phyloP scores from a whole-genome alignment of 2,888 invertebrate genomes.

The Aphodius granarius region DNA sequence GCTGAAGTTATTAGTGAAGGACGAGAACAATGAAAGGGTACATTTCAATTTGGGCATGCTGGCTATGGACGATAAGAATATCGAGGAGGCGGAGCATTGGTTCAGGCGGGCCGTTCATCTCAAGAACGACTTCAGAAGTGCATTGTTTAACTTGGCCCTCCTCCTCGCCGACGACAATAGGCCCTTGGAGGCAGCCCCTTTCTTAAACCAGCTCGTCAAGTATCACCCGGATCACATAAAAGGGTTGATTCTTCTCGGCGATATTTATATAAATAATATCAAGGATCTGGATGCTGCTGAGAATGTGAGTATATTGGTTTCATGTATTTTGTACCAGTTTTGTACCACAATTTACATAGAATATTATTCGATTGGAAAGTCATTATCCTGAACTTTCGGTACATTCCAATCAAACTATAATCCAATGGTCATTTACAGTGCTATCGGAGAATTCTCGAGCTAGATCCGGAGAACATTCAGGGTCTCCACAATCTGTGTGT shows the following conservation, averaged over 20 bases:
- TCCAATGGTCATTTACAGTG: slow-evolving; percentile 63
- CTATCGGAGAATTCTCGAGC: slow-evolving; percentile 82
- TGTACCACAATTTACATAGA: too few relatives aligned
- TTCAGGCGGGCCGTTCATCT: slow-evolving; percentile 86
- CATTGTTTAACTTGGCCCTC: slow-evolving; percentile 91
- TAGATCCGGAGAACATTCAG: slow-evolving; percentile 91
- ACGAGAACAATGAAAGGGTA: slow-evolving; percentile 82
- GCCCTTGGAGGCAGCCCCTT: slow-evolving; percentile 90
- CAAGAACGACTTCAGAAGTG: slow-evolving; percentile 89
- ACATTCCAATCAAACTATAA: background rate
- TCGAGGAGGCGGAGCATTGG: slow-evolving; percentile 86
- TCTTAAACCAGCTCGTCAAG: slow-evolving; percentile 85
- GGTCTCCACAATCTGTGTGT: slow-evolving; percentile 96
- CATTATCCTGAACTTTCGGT: background rate
- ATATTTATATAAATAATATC: slow-evolving; percentile 94
- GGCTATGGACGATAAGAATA: slow-evolving; percentile 93
- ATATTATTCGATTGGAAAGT: background rate
- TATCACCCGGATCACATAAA: slow-evolving; percentile 94
- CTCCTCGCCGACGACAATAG: slow-evolving; percentile 85
- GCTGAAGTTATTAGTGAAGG: slow-evolving; percentile 76
- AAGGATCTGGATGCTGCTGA: slow-evolving; percentile 94
- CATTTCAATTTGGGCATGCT: slow-evolving; percentile 93
- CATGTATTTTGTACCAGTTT: background rate
- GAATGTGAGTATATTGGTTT: slow-evolving; percentile 64
- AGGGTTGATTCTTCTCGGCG: slow-evolving; percentile 89